phyloP scores from a whole-genome alignment of 2,888 invertebrate genomes.

The Campoletis raptor region DNA sequence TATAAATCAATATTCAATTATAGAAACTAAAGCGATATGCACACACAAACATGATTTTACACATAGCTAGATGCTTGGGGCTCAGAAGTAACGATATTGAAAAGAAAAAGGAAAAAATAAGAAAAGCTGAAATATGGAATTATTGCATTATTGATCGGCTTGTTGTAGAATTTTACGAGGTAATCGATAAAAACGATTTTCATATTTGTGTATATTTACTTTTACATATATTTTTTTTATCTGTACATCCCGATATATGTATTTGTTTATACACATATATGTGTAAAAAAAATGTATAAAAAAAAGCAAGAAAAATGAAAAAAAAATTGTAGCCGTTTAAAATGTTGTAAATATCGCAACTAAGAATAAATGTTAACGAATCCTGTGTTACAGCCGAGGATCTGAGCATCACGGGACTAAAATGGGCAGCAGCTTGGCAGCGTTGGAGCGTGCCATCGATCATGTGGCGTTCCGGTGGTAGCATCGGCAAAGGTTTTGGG shows the following conservation, averaged over 20 bases:
- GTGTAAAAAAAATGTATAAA: constrained; percentile 3
- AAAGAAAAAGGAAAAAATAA: constrained; percentile 8
- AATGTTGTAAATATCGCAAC: constrained; percentile 62
- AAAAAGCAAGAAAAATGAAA: constrained; percentile 20
- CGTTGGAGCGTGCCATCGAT: constrained; percentile 84
- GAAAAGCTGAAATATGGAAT: not conserved
- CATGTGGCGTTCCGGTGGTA: constrained; percentile 83
- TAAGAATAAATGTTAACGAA: constrained; percentile 79
- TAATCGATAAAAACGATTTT: constrained; percentile 8
- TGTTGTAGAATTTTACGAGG: not conserved
- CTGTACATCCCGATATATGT: constrained; percentile 5
- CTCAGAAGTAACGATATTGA: constrained; percentile 79
- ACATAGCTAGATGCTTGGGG: constrained; percentile 84
- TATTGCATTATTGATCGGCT: constrained; percentile 63
- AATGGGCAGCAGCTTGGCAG: constrained; percentile 89
- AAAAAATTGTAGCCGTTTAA: constrained; percentile 31
- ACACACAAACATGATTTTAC: constrained; percentile 53
- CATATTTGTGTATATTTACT: constrained; percentile 2
- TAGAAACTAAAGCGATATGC: constrained; percentile 27
- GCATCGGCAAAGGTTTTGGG: constrained; percentile 81
- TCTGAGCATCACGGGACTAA: constrained; percentile 90
- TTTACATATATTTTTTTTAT: constrained; percentile 6
- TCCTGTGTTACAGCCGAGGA: constrained; percentile 87
- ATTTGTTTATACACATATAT: constrained; percentile 2
- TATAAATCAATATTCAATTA: constrained; percentile 32